A percentile compares a stretch with the other conserved stretches of the same genome.
These are phyloP conservation scores for Ochotona princeps DNA, from an alignment of 2,113 vertebrate species.

Conservation along the genomic window DNA sequence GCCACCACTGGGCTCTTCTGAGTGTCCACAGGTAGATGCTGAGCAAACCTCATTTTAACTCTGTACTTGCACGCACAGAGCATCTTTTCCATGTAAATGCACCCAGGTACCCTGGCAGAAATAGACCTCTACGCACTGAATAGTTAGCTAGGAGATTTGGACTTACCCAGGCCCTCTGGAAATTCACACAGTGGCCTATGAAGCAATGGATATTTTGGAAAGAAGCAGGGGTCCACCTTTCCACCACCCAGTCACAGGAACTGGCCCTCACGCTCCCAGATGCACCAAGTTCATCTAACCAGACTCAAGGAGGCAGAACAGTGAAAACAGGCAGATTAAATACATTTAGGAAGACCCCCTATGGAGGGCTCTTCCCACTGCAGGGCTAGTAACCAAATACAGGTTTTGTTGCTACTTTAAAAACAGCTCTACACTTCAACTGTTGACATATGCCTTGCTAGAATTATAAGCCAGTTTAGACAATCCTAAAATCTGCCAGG, in stretches of 20 bases:
- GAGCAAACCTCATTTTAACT: neutral
- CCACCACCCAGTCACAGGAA: neutral
- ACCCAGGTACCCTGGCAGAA: no score
- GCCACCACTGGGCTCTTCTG: neutral
- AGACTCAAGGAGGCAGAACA: neutral
- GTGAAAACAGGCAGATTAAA: neutral
- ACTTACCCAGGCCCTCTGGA: neutral
- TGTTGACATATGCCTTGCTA: no score
- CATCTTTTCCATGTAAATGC: neutral
- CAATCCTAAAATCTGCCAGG: no score
- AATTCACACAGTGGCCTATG: neutral
- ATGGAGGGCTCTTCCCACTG: neutral
- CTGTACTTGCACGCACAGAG: neutral
- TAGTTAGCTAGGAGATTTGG: neutral
- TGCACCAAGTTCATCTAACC: neutral
- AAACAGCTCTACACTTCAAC: no score
- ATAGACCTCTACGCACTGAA: rapidly evolving
- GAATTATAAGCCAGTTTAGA: no score
- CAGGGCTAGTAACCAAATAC: neutral
- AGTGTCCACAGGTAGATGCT: neutral
- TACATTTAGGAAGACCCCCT: neutral
- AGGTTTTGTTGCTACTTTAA: neutral
- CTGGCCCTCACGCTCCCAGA: neutral
- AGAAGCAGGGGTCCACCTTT: no score
- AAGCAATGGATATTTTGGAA: neutral